Evolutionary conservation across 1,140 invertebrate species (phyloP).

Genomic region (Zaprionus ghesquierei): DNA sequence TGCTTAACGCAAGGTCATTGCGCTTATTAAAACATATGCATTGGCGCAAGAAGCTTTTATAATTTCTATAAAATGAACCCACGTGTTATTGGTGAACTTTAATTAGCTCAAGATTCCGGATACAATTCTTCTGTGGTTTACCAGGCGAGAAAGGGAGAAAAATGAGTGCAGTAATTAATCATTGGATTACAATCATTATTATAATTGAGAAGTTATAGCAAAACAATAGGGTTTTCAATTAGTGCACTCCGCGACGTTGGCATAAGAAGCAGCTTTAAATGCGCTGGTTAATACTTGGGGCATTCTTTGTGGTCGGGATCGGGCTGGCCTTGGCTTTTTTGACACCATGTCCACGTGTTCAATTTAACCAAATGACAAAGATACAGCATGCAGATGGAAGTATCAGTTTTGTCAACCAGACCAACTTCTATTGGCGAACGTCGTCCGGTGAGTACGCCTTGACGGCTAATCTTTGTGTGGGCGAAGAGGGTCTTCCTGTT

Average conservation of each 20-base stretch:
- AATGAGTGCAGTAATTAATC: not conserved
- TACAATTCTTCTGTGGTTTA: not conserved
- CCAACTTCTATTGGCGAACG: not conserved
- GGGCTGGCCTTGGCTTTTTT: not conserved
- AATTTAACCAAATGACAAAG: not conserved
- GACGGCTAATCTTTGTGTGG: constrained; percentile 8
- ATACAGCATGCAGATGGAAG: not conserved
- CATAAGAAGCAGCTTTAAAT: not conserved
- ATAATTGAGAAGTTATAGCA: not conserved
- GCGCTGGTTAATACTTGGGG: not conserved
- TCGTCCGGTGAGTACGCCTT: not conserved
- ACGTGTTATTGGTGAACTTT: too few relatives aligned
- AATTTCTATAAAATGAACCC: too few relatives aligned
- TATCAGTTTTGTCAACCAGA: not conserved
- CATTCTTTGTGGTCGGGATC: not conserved
- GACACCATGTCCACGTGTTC: not conserved
- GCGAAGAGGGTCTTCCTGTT: not conserved
- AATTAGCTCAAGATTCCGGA: not conserved
- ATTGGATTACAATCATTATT: too few relatives aligned
- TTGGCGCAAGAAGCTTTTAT: too few relatives aligned
- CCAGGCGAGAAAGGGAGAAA: too few relatives aligned
- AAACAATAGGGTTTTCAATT: not conserved
- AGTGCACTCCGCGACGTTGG: not conserved
- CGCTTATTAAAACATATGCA: too few relatives aligned
- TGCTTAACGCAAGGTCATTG: not conserved